Base-by-base conservation (phyloP, 30 jellyfish, hydroid and myxozoan genomes). In the Aurelia sp. region DNA sequence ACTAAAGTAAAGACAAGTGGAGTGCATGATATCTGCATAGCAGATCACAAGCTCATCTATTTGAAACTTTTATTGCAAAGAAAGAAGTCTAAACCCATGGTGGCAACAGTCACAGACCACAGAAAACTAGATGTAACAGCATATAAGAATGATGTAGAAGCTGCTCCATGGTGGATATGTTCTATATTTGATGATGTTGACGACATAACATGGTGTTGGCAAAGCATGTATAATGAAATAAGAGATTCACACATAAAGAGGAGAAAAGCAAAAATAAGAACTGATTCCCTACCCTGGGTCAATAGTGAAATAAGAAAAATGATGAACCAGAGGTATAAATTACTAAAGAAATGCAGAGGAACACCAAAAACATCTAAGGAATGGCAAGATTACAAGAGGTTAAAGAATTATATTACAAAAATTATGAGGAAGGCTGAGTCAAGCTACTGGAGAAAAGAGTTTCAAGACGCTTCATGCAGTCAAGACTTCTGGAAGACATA, bases 101-200 rank as follows among this genome's bases (percentile, higher is more conserved):
- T 31, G 33, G 61, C 73, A 59, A 30, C 73, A 44, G 59, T 77
- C 59, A 77, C 67, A 58, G 74, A 74, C 69, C 53, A 51, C 74
- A 74, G 58, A 74, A 52, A 58, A 19, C 33, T 74, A 69, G 86
- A 74, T 57, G 47, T 40, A 22, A 74, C 23, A 58, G 86, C 86
- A 52, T 51, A 40, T 58, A 74, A 57, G 74, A 23, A 50, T 7
- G 86, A 74, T 33, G 58, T 74, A 20, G 74, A 58, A 22, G 50
- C 67, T 74, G 74, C 86, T 73, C 74, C 62, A 19, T 50, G 86
- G 74, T 74, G 73, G 86, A 58, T 74, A 52, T 17, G 86, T 57
- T 21, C 80, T 19, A 69, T 37, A 69, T 69, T 69, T 69, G 44
- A 35, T 64, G 75, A 64, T n/a, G 75, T 64, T 15, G 75, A 64